These are phyloP conservation scores for Bombylius discolor DNA, from an alignment of 2,888 invertebrate genomes.

Conservation along the genomic window DNA sequence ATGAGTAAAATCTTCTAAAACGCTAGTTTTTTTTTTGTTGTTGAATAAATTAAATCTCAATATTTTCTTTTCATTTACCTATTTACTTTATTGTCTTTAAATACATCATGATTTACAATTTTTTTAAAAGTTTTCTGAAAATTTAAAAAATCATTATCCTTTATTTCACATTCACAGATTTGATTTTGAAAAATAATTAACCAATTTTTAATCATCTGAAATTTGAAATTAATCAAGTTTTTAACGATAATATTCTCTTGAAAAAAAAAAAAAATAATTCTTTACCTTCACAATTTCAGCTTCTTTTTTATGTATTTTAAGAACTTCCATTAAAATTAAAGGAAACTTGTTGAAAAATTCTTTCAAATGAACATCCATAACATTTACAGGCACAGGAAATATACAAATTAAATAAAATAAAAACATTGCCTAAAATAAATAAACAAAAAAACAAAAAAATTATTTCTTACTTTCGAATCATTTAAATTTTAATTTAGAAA, in stretches of 20 bases:
- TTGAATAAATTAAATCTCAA: too few relatives aligned
- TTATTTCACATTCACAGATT: background rate
- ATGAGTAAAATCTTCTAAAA: too few relatives aligned
- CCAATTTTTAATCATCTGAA: background rate
- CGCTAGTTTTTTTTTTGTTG: too few relatives aligned
- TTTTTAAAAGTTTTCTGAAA: background rate
- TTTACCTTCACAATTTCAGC: background rate
- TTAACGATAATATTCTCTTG: too few relatives aligned
- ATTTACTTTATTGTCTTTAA: background rate
- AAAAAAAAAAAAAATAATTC: too few relatives aligned
- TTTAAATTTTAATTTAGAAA: too few relatives aligned
- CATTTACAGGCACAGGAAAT: constrained; percentile 22
- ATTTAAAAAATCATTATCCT: background rate
- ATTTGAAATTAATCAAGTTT: background rate
- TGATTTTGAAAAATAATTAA: constrained; percentile 1
- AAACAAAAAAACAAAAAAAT: background rate
- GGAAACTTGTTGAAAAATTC: constrained; percentile 27
- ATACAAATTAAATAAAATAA: constrained; percentile 27
- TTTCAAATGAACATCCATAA: constrained; percentile 21
- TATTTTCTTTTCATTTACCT: too few relatives aligned
- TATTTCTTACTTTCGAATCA: background rate
- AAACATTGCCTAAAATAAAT: constrained; percentile 18
- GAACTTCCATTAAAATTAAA: constrained; percentile 21
- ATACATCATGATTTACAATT: background rate
- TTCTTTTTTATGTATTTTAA: background rate